Base-by-base conservation (phyloP, 2,113 vertebrate genomes). In the Pseudolaguvia tuberculata region DNA sequence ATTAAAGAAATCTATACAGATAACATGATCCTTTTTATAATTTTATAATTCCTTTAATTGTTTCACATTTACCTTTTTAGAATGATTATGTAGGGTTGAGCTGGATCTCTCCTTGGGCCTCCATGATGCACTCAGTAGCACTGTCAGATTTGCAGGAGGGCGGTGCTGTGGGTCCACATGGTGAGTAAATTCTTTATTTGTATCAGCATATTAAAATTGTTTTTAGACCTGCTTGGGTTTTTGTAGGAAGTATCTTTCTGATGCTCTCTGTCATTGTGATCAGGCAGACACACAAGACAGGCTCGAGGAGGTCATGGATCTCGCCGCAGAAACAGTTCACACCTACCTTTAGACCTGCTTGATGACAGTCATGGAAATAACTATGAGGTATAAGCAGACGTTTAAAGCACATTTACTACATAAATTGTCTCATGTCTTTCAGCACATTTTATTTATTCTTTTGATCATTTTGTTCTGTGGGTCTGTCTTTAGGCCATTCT, bases 331-430 rank as follows among this genome's bases (percentile, higher is more conserved):
- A 83, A 76, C 4, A 7, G 18, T 29, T 47, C 63, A 9, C 57
- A 51, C 17, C 0, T 13, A 4, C 7, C 15, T 2, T 72, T 70
- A 0, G 20, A 76, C n/a, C 31, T 85, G 27, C 71, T 86, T 61
- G 86, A 86, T 7, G 68, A 81, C 50, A 75, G 74, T 27, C 80
- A 88, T 72, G 89, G 88, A 73, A 84, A 92, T 31, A 82, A 91
- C 79, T 92, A 92, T 29, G 91, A 92, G 88, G 91, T 92, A 82
- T n/a, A 39, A 67, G 2, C 29, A 53, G 9, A 21, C 23, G 15
- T 25, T 10, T 31, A 57, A 29, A 48, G 14, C 18, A 48, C 2
- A 31, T 17, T 21, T 42, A 52, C 42, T 56, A 29, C 51, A 55
- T 21, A 18, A 27, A 15, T 25, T 45, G 79, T 72, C 18, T 10